Conservation (phyloP, 2,113 vertebrate genomes). For the Peromyscus californicus region DNA sequence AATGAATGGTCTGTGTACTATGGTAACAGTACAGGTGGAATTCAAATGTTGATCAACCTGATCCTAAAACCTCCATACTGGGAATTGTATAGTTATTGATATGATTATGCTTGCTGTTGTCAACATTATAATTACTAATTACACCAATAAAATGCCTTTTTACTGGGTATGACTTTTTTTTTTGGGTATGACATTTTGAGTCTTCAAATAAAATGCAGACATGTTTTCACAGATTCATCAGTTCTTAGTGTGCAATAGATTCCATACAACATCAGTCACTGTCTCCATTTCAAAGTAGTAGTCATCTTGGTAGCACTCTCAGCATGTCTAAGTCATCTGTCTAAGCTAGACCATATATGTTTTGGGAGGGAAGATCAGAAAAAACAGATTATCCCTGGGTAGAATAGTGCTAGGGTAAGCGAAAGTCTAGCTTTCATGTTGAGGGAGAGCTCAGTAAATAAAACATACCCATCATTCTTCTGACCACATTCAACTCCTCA, state of each 20-base stretch:
- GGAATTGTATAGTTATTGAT: not conserved
- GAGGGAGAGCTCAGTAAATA: not conserved
- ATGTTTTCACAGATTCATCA: not conserved
- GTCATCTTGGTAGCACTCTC: not conserved
- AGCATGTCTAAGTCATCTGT: not conserved
- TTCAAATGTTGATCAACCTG: not conserved
- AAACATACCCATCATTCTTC: not conserved
- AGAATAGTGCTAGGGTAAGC: not conserved
- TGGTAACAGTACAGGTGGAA: not conserved
- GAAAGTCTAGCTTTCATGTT: not conserved
- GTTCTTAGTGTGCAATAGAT: not conserved
- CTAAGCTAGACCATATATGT: not conserved
- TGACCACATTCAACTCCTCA: not conserved
- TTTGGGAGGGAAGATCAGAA: not conserved
- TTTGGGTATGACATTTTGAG: not conserved
- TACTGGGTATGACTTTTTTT: not conserved
- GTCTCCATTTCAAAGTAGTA: not conserved
- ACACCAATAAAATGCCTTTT: not conserved
- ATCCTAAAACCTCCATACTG: not conserved
- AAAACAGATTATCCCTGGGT: not conserved
- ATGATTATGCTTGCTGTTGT: not conserved
- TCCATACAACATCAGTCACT: not conserved
- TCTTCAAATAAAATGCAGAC: not conserved
- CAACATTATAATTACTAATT: not conserved
- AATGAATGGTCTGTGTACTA: not conserved